Percentiles rank a stretch among this genome's conserved stretches.
Evolutionary conservation across 2,113 vertebrate genomes (phyloP).

Genomic region (Ictalurus furcatus): DNA sequence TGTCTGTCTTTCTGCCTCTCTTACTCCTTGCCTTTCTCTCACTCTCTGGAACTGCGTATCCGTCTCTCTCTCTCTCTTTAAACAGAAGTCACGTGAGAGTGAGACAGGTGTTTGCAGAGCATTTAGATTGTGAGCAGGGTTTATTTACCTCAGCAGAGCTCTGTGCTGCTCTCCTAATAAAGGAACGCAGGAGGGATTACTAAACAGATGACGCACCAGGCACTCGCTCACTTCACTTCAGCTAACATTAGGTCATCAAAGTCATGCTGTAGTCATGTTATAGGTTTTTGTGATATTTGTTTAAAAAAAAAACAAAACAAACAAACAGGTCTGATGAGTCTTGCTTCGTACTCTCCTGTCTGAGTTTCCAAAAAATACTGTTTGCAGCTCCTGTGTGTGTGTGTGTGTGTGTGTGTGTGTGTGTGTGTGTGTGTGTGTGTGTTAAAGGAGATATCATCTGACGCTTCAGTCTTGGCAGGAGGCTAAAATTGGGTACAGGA

Average conservation of each 20-base stretch:
- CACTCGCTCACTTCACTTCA: not conserved
- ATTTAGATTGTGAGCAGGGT: conserved; percentile 38
- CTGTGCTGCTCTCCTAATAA: conserved; percentile 33
- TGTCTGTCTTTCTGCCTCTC: not conserved
- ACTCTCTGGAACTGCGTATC: not conserved
- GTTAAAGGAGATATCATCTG: not conserved
- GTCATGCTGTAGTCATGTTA: too few relatives aligned
- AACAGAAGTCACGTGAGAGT: conserved; percentile 42
- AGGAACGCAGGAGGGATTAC: conserved; percentile 10
- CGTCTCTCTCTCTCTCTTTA: conserved; percentile 15
- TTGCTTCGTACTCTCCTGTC: not conserved
- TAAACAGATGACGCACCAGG: conserved; percentile 17
- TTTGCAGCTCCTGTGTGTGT: not conserved
- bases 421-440: not conserved
- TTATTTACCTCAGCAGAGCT: conserved; percentile 46
- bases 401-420: not conserved
- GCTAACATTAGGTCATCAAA: not conserved
- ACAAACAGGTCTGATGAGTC: not conserved
- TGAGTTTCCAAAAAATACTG: not conserved
- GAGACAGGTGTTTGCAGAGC: conserved; percentile 36
- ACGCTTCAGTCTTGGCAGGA: not conserved
- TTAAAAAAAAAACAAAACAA: too few relatives aligned
- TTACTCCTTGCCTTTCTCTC: not conserved
- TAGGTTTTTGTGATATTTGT: not conserved
- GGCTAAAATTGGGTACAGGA: not conserved